These are phyloP conservation scores for Tachystola acroxantha DNA, from an alignment of 2,888 invertebrate genomes.

Conservation along the genomic window DNA sequence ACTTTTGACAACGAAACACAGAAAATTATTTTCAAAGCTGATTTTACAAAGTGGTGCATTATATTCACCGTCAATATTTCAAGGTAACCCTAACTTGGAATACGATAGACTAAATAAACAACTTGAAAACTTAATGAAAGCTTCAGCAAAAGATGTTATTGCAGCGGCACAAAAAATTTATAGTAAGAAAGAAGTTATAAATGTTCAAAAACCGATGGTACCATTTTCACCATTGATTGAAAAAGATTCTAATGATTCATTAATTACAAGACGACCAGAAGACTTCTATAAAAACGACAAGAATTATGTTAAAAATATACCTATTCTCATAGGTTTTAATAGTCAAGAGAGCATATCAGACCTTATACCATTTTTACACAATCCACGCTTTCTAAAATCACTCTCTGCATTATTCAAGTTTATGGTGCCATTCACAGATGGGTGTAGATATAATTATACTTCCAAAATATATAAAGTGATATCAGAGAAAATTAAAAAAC, in stretches of 20 bases:
- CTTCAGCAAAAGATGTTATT: conserved; percentile 42
- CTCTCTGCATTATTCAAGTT: conserved; percentile 51
- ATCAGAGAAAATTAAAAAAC: conserved; percentile 40
- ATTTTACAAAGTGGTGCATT: conserved; percentile 66
- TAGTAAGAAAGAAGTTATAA: conserved; percentile 42
- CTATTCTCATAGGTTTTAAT: conserved; percentile 69
- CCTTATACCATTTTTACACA: conserved; percentile 56
- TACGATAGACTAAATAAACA: conserved; percentile 32
- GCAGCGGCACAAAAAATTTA: conserved; percentile 47
- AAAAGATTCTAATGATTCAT: conserved; percentile 31
- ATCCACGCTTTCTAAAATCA: conserved; percentile 44
- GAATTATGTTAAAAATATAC: conserved; percentile 29
- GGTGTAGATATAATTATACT: conserved; percentile 44
- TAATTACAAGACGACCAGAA: conserved; percentile 33
- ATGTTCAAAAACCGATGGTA: conserved; percentile 52
- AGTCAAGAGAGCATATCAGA: conserved; percentile 70
- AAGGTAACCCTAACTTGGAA: conserved; percentile 38
- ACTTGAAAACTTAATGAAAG: conserved; percentile 33
- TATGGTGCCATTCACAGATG: conserved; percentile 56
- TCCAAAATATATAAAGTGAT: conserved; percentile 38
- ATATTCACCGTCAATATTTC: conserved; percentile 56
- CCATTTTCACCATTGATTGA: conserved; percentile 59
- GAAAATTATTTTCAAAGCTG: conserved; percentile 53
- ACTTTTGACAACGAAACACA: conserved; percentile 46
- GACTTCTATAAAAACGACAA: conserved; percentile 23